Percentiles rank a stretch among this genome's conserved stretches.
Conservation (phyloP, 2,888 invertebrate species). For the Melolontha melolontha region DNA sequence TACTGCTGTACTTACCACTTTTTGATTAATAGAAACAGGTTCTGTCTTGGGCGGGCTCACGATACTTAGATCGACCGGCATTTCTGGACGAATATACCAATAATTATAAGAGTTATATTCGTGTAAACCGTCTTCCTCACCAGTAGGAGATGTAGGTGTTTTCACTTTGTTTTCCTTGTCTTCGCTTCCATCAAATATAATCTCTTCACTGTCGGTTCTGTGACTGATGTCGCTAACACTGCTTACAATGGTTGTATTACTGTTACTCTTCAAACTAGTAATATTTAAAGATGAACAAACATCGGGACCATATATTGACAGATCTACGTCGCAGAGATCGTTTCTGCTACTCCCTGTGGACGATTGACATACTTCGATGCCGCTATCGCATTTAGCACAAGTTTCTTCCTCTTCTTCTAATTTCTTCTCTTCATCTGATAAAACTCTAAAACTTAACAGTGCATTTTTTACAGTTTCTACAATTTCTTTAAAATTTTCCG, state of each 20-base stretch:
- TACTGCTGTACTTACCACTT: no score
- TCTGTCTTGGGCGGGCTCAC: slow-evolving; percentile 46
- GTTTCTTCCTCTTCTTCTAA: slow-evolving; percentile 2
- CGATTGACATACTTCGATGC: slow-evolving; percentile 25
- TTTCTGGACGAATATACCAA: slow-evolving; percentile 69
- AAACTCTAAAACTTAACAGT: slow-evolving; percentile 45
- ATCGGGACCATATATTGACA: slow-evolving; percentile 51
- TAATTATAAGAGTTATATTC: slow-evolving; percentile 70
- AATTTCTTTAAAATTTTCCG: slow-evolving; percentile 52
- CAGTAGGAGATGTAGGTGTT: slow-evolving; percentile 50
- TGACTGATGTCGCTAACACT: slow-evolving; percentile 20
- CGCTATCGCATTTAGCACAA: slow-evolving; percentile 25
- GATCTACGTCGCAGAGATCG: slow-evolving; percentile 35
- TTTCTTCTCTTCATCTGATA: slow-evolving; percentile 8
- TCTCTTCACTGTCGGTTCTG: slow-evolving; percentile 14
- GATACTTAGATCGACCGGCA: slow-evolving; percentile 66
- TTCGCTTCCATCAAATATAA: slow-evolving; percentile 36
- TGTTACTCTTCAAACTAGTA: slow-evolving; percentile 34
- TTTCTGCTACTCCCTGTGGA: slow-evolving; percentile 19
- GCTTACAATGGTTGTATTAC: slow-evolving; percentile 31
- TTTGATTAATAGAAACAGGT: no score
- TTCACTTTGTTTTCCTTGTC: slow-evolving; percentile 53
- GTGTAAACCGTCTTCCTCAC: slow-evolving; percentile 60
- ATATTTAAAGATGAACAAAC: slow-evolving; percentile 32
- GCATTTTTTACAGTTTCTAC: slow-evolving; percentile 53